Base-by-base conservation (phyloP, 1,140 invertebrate genomes). In the Grapholita molesta region DNA sequence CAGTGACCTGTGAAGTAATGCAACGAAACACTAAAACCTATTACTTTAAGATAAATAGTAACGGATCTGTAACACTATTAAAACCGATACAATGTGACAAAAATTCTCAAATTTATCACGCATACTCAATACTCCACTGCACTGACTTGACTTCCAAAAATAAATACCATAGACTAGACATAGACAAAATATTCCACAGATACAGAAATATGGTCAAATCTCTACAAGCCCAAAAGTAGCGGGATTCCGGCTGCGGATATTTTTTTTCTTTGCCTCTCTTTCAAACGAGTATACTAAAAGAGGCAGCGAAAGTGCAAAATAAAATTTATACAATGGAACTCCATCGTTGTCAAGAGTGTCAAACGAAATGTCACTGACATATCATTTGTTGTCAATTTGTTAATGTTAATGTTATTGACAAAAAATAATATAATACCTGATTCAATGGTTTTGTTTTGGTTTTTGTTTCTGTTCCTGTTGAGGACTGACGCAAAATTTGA, bases 131-230 rank as follows among this genome's bases (percentile, higher is more conserved):
- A 18, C 42, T 48, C 24, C 28, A 32, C 24, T 61, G 15, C 12
- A 28, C 55, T 61, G 55, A 61, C 55, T 61, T 61, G 55, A 25
- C 55, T 61, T 61, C 55, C 55, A 61, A 61, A 61, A 61, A 61
- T 61, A 61, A 61, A 61, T 61, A 61, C 55, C 55, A 61, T 61
- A 61, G 55, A 61, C 55, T 28, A 61, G 25, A 61, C 55, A 15
- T 48, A 48, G 42, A 48, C 35, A 38, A 15, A 2, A 6, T 12
- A 48, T 48, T 1, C 35, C 4, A 38, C n/a, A 38, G n/a, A 15
- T 38, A 38, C n/a, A 9, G 35, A n/a, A n/a, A n/a, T n/a, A n/a
- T n/a, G n/a, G n/a, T n/a, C n/a, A n/a, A n/a, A n/a, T n/a, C n/a
- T n/a, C n/a, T n/a, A n/a, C n/a, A n/a, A n/a, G n/a, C n/a, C n/a